A percentile compares a stretch with the other conserved stretches of the same genome.
Evolutionary conservation across 2,113 vertebrate species (phyloP).

Genomic region (Hippocampus mohnikei): DNA sequence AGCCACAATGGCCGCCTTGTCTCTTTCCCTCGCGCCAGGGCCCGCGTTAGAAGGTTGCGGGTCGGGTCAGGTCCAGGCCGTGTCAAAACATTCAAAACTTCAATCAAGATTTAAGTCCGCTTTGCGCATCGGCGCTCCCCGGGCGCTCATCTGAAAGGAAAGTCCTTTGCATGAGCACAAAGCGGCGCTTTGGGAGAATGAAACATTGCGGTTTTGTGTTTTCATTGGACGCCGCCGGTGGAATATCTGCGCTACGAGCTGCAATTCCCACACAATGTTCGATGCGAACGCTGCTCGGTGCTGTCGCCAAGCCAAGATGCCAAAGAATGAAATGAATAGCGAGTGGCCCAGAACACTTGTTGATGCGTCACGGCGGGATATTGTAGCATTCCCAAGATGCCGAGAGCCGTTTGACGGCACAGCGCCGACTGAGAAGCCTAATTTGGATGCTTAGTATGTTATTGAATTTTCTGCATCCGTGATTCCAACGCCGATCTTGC

Average conservation of each 20-base stretch:
- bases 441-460: background rate
- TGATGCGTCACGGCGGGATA: background rate
- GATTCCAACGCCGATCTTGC: background rate
- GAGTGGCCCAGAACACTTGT: background rate
- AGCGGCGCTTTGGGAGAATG: background rate
- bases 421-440: background rate
- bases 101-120: background rate
- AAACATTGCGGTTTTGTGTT: background rate
- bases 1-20: constrained; percentile 33
- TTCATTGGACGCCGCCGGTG: background rate
- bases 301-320: background rate
- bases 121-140: constrained; percentile 4
- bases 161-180: background rate
- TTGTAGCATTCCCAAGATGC: background rate
- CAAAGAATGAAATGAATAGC: background rate
- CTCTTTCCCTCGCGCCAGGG: constrained; percentile 7
- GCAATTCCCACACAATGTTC: background rate
- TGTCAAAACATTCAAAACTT: constrained; percentile 10
- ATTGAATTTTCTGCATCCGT: background rate
- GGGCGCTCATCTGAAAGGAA: background rate
- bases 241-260: background rate
- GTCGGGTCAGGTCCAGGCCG: constrained; percentile 5
- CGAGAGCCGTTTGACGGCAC: background rate
- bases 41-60: constrained; percentile 21
- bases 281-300: background rate